Percentiles rank a stretch among this genome's conserved stretches.
These are phyloP conservation scores for Pseudomugil tenellus DNA, from an alignment of 2,797 vertebrate species.

Conservation along the genomic window DNA sequence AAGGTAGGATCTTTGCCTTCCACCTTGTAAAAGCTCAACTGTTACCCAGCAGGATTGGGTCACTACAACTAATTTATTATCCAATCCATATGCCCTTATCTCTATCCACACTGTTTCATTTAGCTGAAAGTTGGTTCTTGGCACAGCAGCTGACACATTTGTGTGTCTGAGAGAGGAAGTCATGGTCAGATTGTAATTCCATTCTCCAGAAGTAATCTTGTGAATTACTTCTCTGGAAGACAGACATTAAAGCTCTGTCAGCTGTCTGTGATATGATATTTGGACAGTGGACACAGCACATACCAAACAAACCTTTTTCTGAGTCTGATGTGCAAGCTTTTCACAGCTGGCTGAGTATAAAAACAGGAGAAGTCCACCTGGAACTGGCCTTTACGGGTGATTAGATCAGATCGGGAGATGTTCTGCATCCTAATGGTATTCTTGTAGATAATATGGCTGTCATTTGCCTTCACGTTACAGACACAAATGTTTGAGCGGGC, in stretches of 20 bases:
- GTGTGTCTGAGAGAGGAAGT: background rate
- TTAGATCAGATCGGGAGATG: background rate
- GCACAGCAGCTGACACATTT: background rate
- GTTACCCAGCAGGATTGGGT: conserved; percentile 59
- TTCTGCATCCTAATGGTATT: conserved; percentile 2
- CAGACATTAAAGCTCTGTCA: background rate
- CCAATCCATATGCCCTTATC: conserved; percentile 25
- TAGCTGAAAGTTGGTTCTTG: too few species aligned
- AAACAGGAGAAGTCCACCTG: conserved; percentile 29
- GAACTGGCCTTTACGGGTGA: background rate
- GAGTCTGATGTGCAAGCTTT: background rate
- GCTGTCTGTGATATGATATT: too few species aligned
- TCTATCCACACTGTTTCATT: conserved; percentile 45
- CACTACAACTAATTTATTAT: conserved; percentile 24
- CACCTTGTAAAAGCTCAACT: conserved; percentile 12
- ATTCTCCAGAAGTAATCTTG: background rate
- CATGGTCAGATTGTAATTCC: fast-evolving
- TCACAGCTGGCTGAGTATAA: background rate
- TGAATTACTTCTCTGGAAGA: fast-evolving
- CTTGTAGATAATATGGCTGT: background rate
- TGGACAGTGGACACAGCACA: too few species aligned
- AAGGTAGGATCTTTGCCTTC: conserved; percentile 40
- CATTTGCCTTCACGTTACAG: background rate
- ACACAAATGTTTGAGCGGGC: too few species aligned
- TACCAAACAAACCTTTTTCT: conserved; percentile 1